Percentiles rank a stretch among this genome's conserved stretches.
Conservation (phyloP, 1,140 invertebrate genomes). For the Bombus sibiricus region DNA sequence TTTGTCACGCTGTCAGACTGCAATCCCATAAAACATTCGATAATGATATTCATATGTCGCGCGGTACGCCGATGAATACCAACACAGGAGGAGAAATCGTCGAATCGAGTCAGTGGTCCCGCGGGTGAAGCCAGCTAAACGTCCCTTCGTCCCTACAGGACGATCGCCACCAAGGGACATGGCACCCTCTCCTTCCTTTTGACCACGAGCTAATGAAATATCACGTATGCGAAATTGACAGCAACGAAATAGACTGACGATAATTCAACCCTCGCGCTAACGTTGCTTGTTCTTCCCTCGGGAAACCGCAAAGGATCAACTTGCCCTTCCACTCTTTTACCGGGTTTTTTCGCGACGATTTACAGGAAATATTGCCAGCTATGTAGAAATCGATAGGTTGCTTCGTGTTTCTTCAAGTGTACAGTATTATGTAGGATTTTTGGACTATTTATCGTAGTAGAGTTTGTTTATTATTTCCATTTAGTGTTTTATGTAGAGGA, state of each 20-base stretch:
- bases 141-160: conserved; percentile 42
- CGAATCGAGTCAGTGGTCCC: conserved; percentile 53
- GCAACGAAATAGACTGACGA: conserved; percentile 73
- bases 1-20: conserved; percentile 72
- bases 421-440: no score
- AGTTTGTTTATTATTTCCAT: no score
- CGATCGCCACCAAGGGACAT: conserved; percentile 70
- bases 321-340: conserved; percentile 12
- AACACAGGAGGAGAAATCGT: conserved; percentile 43
- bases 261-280: conserved; percentile 46
- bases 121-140: conserved; percentile 62
- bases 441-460: no score
- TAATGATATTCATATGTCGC: conserved; percentile 76
- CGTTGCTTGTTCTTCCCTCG: conserved; percentile 42
- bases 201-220: conserved; percentile 75
- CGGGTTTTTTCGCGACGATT: neutral
- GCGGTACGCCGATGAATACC: conserved; percentile 65
- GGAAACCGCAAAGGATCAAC: conserved; percentile 36
- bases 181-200: conserved; percentile 50
- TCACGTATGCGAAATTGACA: conserved; percentile 76
- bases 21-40: conserved; percentile 68
- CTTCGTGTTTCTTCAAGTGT: no score
- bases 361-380: no score
- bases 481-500: no score
- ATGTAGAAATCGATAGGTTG: no score